Evolutionary conservation across 2,113 vertebrate species (phyloP).

Genomic region (Melanocharis versteri): DNA sequence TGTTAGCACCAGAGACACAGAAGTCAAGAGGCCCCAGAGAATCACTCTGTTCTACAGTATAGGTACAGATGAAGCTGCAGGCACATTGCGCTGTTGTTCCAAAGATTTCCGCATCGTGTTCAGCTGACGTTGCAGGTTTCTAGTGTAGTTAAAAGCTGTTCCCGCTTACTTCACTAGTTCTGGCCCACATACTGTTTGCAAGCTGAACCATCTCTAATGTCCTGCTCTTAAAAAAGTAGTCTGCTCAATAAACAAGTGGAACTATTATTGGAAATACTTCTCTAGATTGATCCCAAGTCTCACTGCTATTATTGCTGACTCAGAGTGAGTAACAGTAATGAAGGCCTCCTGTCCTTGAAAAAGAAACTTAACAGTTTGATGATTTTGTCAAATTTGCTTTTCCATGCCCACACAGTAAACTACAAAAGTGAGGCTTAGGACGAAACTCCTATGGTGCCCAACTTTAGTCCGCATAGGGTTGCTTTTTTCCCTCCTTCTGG

Average conservation of each 20-base stretch:
- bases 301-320: background rate
- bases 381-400: background rate
- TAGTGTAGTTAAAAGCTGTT: background rate
- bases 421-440: background rate
- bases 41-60: background rate
- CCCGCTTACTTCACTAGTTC: background rate
- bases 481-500: background rate
- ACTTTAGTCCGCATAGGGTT: background rate
- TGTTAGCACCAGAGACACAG: background rate
- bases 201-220: background rate
- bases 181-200: background rate
- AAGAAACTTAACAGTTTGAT: background rate
- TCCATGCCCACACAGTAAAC: background rate
- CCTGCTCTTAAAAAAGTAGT: background rate
- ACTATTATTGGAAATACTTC: background rate
- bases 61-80: background rate
- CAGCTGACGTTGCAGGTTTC: background rate
- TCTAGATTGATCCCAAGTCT: background rate
- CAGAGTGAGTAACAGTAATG: background rate
- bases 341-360: background rate
- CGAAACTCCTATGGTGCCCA: background rate
- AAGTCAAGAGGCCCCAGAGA: background rate
- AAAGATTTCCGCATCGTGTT: background rate
- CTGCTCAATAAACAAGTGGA: background rate
- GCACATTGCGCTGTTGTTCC: background rate